Evolutionary conservation across 2,113 vertebrate species (phyloP), one percentile per base, ranked within the genome.

Genomic region (Aegithalos caudatus): DNA sequence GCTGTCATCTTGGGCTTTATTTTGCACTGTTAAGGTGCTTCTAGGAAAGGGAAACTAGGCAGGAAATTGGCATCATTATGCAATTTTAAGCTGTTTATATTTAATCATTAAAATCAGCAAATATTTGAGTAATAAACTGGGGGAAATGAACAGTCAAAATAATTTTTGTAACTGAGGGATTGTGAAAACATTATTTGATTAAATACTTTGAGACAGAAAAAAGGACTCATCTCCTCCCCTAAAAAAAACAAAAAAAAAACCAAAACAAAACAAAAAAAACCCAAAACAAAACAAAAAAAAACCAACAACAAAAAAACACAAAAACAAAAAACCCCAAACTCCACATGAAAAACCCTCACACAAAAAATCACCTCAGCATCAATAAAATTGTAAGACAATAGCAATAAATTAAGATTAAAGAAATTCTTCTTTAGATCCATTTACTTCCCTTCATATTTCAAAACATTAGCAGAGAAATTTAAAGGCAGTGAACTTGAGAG

Each of bases 41-140:
- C 62, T 53, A 33, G 58, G 47, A 81, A 85, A 82, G 37, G 29
- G 16, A 81, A 89, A 84, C 56, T 53, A 88, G 72, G 62, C 57
- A 80, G 78, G 86, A 96, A 95, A 95, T 80, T 90, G 50, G 66
- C n/a, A 80, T 85, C 45, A 80, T 91, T 91, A 72, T 47, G 21
- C 14, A 48, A 86, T 93, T 87, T 61, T 80, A 45, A 83, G 50
- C 45, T 91, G 54, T 10, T 77, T 56, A 53, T 45, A 79, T 82
- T 87, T 80, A 83, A 88, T 81, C 38, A 86, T 80, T 80, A 73
- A 45, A 77, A 90, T 2, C 35, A 95, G 38, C 1, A 33, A 7
- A 85, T 70, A 64, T 91, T 88, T 82, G 33, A 95, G 73, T 62
- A 90, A 94, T 81, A 71, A 91, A 91, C 12, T 35, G 28, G 14